Conservation (phyloP, 1,140 invertebrate species). For the Saxidomus purpurata region DNA sequence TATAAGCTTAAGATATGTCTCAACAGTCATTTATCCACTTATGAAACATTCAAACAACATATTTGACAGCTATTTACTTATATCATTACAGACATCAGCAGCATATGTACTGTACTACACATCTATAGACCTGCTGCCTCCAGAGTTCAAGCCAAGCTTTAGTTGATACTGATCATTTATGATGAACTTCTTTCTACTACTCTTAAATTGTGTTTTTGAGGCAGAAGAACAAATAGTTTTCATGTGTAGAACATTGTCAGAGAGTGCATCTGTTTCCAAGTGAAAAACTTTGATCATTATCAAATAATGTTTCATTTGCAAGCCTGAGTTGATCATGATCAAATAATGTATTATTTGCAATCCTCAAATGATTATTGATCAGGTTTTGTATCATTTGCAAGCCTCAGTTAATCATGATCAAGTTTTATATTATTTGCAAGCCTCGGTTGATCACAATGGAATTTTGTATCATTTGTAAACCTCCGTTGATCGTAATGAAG, state of each 20-base stretch:
- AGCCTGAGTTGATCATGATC: no score
- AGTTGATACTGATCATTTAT: background rate
- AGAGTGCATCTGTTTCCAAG: background rate
- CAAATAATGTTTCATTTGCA: no score
- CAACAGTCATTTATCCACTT: no score
- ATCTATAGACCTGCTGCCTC: slow-evolving; percentile 75
- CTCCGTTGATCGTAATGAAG: no score
- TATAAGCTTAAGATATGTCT: no score
- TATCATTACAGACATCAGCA: slow-evolving; percentile 80
- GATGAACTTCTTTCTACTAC: background rate
- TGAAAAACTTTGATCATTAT: background rate
- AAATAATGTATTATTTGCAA: no score
- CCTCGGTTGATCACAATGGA: background rate
- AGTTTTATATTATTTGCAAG: background rate
- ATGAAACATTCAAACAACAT: no score
- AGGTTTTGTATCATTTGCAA: no score
- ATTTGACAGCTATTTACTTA: no score
- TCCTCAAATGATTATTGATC: no score
- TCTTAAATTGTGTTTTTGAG: background rate
- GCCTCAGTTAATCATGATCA: background rate
- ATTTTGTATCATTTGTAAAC: no score
- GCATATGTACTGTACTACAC: slow-evolving; percentile 82
- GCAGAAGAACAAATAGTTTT: background rate
- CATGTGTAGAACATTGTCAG: background rate
- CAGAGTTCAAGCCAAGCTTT: slow-evolving; percentile 70